phyloP scores from a whole-genome alignment of 2,888 invertebrate genomes.

The Mythimna ferrago region DNA sequence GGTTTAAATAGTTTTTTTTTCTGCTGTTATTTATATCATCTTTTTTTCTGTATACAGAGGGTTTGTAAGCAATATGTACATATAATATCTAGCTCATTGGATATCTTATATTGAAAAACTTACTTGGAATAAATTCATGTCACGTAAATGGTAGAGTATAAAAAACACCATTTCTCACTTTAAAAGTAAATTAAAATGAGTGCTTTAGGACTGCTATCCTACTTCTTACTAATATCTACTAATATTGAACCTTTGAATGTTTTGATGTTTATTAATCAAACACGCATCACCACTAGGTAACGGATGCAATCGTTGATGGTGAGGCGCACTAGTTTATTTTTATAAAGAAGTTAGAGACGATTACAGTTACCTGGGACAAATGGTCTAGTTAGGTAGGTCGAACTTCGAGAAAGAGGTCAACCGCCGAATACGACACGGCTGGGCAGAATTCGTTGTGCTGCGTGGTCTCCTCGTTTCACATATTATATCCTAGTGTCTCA shows the following conservation, averaged over 20 bases:
- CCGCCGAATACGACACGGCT: too few relatives aligned
- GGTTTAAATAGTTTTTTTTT: not conserved
- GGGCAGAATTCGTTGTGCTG: too few relatives aligned
- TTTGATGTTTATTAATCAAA: not conserved
- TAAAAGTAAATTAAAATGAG: not conserved
- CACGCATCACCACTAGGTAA: not conserved
- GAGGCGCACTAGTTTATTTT: too few relatives aligned
- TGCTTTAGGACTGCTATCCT: not conserved
- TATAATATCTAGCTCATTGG: not conserved
- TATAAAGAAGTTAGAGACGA: too few relatives aligned
- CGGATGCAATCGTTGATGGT: too few relatives aligned
- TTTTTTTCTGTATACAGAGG: not conserved
- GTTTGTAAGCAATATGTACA: not conserved
- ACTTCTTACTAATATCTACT: not conserved
- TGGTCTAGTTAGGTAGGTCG: too few relatives aligned
- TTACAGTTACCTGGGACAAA: too few relatives aligned
- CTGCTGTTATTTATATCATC: slow-evolving; percentile 1
- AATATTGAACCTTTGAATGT: not conserved
- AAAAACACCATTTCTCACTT: slow-evolving; percentile 1
- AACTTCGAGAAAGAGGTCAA: too few relatives aligned
- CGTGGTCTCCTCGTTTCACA: too few relatives aligned
- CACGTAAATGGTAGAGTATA: slow-evolving; percentile 12
- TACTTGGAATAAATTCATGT: not conserved
- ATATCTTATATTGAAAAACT: not conserved
- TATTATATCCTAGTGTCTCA: too few relatives aligned